Base-by-base conservation (phyloP, 2,888 invertebrate species). In the Nezara viridula region DNA sequence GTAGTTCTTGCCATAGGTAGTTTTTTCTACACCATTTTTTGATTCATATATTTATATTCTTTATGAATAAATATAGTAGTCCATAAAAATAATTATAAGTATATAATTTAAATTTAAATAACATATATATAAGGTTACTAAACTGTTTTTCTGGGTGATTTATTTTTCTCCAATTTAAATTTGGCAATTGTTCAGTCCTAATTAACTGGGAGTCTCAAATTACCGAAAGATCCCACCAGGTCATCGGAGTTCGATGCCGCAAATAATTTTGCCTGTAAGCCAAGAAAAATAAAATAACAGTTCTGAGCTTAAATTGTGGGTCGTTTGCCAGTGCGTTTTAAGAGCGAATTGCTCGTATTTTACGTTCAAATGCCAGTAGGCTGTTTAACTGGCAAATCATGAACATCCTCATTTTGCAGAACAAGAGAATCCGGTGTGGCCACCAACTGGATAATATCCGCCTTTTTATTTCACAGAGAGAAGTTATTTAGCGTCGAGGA, bases 361-460 rank as follows among this genome's bases (percentile, higher is more conserved):
- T 81, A 47, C 81, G 7, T 16, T 14, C 81, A 81, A 81, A 37
- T 73, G 66, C 5, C 66, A 37, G 81, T 81, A 81, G 81, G 81
- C 44, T 47, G n/a, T 81, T 44, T 47, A 81, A 47, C 55, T 55
- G 60, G 27, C 60, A 32, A 86, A 86, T 86, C 86, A 55, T 50
- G 32, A n/a, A 44, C 86, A 86, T 86, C 86, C 86, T 86, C 55
- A 86, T 86, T 86, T 86, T 52, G 0, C 44, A 21, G 50, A 86
- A 86, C 32, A 19, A 49, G 52, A 40, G 86, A 86, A 86, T 86
- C 55, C 86, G 40, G 52, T 86, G 44, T 44, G 81, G 81, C 81
- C 44, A 47, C 40, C 66, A 37, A 37, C 66, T 37, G 66, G 66
- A 19, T 32, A 73, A 73, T 73, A 73, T 73, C 66, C 32, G 37